These are phyloP conservation scores for Tryphoninae sp. DNA, from an alignment of 2,888 invertebrate species.

Conservation along the genomic window DNA sequence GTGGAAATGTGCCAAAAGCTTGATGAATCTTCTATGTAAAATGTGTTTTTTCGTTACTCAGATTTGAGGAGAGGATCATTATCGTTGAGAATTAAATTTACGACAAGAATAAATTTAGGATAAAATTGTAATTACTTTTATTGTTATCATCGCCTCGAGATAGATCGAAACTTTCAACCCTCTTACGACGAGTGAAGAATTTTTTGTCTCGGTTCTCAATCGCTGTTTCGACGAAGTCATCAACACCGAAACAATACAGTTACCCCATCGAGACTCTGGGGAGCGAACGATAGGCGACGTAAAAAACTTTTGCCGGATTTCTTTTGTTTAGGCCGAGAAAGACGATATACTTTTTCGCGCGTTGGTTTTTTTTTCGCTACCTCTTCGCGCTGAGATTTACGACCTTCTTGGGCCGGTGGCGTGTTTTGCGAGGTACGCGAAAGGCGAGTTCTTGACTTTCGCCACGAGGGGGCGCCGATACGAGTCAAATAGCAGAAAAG, in stretches of 20 bases:
- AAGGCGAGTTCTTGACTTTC: conserved; percentile 33
- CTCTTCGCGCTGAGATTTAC: conserved; percentile 55
- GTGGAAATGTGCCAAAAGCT: neutral
- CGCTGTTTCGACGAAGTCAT: conserved; percentile 21
- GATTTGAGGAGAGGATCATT: neutral
- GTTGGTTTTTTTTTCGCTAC: neutral
- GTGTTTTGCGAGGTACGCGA: conserved; percentile 20
- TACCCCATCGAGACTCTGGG: neutral
- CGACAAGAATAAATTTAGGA: neutral
- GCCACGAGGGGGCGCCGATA: conserved; percentile 1
- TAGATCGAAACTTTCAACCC: neutral
- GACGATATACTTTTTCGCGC: conserved; percentile 38
- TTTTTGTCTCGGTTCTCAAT: conserved; percentile 6
- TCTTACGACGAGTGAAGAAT: neutral
- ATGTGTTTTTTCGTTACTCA: too few species aligned
- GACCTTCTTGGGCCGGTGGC: conserved; percentile 30
- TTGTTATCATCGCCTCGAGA: neutral
- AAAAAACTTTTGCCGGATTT: conserved; percentile 44
- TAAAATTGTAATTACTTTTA: neutral
- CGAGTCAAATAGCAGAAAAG: conserved; percentile 48
- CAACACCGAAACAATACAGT: neutral
- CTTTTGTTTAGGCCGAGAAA: conserved; percentile 44
- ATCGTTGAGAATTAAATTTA: neutral
- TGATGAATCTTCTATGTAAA: neutral
- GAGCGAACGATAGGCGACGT: neutral